A percentile compares a stretch with the other conserved stretches of the same genome.
Evolutionary conservation across 1,140 invertebrate genomes (phyloP).

Genomic region (Chelonus insularis): DNA sequence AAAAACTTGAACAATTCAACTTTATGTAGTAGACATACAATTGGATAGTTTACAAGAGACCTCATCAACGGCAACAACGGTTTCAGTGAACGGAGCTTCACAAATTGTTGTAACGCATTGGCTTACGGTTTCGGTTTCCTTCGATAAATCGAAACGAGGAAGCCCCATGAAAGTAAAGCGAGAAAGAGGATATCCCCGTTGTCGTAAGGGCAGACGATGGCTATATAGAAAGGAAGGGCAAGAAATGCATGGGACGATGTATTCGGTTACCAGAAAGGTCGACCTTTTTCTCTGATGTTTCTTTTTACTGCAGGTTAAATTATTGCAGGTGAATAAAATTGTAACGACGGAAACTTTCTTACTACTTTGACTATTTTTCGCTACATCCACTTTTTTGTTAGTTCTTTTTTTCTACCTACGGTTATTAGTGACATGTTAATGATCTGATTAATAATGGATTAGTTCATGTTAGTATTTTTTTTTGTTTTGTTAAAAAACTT

Average conservation of each 20-base stretch:
- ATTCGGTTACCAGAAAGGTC: slow-evolving; percentile 23
- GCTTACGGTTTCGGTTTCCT: slow-evolving; percentile 49
- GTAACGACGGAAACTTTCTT: too few species aligned
- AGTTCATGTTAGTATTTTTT: too few species aligned
- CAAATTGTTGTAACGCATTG: slow-evolving; percentile 19
- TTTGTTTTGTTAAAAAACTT: too few species aligned
- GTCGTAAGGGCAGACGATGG: slow-evolving; percentile 20
- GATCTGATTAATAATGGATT: too few species aligned
- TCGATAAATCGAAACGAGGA: slow-evolving; percentile 57
- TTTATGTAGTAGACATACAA: background rate
- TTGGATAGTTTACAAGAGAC: background rate
- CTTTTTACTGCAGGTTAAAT: slow-evolving; percentile 9
- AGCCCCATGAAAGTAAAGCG: slow-evolving; percentile 49
- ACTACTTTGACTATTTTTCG: too few species aligned
- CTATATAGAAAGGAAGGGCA: slow-evolving; percentile 12
- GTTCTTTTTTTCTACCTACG: too few species aligned
- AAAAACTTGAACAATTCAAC: too few species aligned
- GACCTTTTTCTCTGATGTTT: background rate
- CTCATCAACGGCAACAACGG: background rate
- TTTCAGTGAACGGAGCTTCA: slow-evolving; percentile 13
- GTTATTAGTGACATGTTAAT: too few species aligned
- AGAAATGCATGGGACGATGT: slow-evolving; percentile 12
- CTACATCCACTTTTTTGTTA: too few species aligned
- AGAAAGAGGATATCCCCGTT: slow-evolving; percentile 47
- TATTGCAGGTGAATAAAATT: slow-evolving; percentile 20